Conservation (phyloP, 2,888 invertebrate species). For the Drosophila multiciliata region DNA sequence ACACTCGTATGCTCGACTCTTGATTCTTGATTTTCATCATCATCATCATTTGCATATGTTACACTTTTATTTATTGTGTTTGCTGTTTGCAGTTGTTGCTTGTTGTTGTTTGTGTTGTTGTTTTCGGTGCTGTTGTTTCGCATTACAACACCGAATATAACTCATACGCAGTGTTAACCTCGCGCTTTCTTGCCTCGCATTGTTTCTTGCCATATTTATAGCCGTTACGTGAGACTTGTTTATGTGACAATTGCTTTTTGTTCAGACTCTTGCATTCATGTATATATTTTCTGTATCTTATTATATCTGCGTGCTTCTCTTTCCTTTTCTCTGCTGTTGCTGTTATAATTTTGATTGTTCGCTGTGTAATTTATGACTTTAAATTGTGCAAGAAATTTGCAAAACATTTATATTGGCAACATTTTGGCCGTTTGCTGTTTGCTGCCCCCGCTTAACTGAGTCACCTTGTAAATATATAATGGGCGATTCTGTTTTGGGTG, state of each 20-base stretch:
- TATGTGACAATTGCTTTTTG: slow-evolving; percentile 80
- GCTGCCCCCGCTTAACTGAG: slow-evolving; percentile 37
- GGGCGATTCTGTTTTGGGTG: background rate
- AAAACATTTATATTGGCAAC: slow-evolving; percentile 61
- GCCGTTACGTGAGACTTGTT: slow-evolving; percentile 80
- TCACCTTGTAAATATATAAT: slow-evolving; percentile 28
- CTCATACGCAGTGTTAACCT: slow-evolving; percentile 77
- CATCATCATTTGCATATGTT: slow-evolving; percentile 81
- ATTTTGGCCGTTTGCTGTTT: slow-evolving; percentile 17
- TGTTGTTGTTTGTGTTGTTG: slow-evolving; percentile 14
- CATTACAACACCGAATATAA: slow-evolving; percentile 76
- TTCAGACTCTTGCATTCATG: slow-evolving; percentile 21
- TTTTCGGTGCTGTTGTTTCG: slow-evolving; percentile 30
- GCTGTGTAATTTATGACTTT: slow-evolving; percentile 67
- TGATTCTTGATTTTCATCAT: slow-evolving; percentile 46
- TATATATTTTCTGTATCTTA: slow-evolving; percentile 53
- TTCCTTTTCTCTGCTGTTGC: slow-evolving; percentile 8
- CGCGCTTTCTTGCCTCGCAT: slow-evolving; percentile 50
- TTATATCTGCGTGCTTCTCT: slow-evolving; percentile 27
- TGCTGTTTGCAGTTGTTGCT: slow-evolving; percentile 14
- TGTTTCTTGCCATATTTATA: slow-evolving; percentile 66
- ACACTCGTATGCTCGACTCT: slow-evolving; percentile 27
- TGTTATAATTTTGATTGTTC: slow-evolving; percentile 64
- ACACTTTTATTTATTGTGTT: slow-evolving; percentile 76
- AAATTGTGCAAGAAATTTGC: slow-evolving; percentile 75